Base-by-base conservation (phyloP, 1,140 invertebrate genomes). In the Sminthurinus signatus region DNA sequence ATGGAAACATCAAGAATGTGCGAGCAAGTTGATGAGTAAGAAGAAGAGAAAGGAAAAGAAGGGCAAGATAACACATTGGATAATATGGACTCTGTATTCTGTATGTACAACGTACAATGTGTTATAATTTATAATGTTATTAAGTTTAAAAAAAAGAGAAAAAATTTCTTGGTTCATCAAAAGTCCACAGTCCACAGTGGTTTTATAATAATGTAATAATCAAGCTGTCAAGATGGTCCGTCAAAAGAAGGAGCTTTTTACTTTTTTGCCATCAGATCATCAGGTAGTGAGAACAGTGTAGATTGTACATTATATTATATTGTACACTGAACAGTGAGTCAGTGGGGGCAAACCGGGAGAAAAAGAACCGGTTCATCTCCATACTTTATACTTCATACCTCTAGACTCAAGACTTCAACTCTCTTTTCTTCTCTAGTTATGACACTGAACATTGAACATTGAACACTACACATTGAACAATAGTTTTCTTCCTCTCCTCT, bases 271-370 rank as follows among this genome's bases (percentile, higher is more conserved):
- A n/a, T n/a, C n/a, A n/a, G n/a, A n/a, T n/a, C n/a, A n/a, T n/a
- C n/a, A n/a, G n/a, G n/a, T n/a, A n/a, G n/a, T n/a, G n/a, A n/a
- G n/a, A n/a, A n/a, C n/a, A n/a, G n/a, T n/a, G n/a, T n/a, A n/a
- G n/a, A n/a, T n/a, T n/a, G n/a, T n/a, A n/a, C n/a, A n/a, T n/a
- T n/a, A n/a, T n/a, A n/a, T n/a, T n/a, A n/a, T n/a, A n/a, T n/a
- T n/a, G n/a, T n/a, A n/a, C n/a, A n/a, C n/a, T n/a, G n/a, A n/a
- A n/a, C n/a, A 48, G 44, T 29, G 61, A 32, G 54, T 64, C 62
- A 64, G 63, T 65, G 63, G 63, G 50, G 48, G 57, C 52, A 61
- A 62, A 50, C 52, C 64, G 58, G 58, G 64, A 51, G 54, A 66
- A 61, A 60, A 60, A 36, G 32, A 36, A 36, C 32, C 32, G 32